Evolutionary conservation across 2,113 vertebrate species (phyloP), one percentile per base, ranked within the genome.

Genomic region (Synodontis membranacea): DNA sequence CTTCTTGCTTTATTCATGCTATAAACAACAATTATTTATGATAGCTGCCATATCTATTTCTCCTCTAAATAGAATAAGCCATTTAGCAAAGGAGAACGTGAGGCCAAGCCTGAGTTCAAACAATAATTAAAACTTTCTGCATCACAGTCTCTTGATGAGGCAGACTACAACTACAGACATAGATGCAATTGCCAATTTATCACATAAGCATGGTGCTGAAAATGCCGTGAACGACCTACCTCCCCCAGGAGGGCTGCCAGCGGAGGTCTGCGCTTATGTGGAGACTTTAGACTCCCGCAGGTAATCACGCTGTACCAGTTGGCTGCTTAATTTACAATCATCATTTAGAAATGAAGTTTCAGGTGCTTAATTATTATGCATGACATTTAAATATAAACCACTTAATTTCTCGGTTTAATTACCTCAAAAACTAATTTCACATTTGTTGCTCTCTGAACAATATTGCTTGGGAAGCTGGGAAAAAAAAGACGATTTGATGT

Each of bases 401-500:
- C 60, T 90, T 85, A 50, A 82, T 72, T 88, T 66, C 42, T 80
- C 44, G 66, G 58, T 82, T 85, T 88, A 86, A 90, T 90, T 90
- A 88, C 83, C 83, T 85, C 74, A 85, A 83, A 66, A 86, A 85
- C 72, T 66, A 60, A 81, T 84, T 88, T 84, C 81, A 84, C 70
- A 68, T 89, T 88, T 88, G 83, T 86, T 89, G 81, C 86, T 84
- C 75, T 88, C 39, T 25, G 25, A 83, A 85, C 82, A 68, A 23
- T 80, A 87, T 82, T 88, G 85, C 82, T 82, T 80, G 79, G 80
- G 58, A 85, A 54, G 64, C 50, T 66, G 39, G 79, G n/a, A n/a
- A n/a, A 75, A 74, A 79, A 82, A 79, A 83, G 75, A 84, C 76
- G 42, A 76, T n/a, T 56, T 39, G 50, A 31, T 66, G 64, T 79